A percentile compares a stretch with the other conserved stretches of the same genome.
phyloP scores from a whole-genome alignment of 2,888 invertebrate genomes.

The Polylopha cassiicola region DNA sequence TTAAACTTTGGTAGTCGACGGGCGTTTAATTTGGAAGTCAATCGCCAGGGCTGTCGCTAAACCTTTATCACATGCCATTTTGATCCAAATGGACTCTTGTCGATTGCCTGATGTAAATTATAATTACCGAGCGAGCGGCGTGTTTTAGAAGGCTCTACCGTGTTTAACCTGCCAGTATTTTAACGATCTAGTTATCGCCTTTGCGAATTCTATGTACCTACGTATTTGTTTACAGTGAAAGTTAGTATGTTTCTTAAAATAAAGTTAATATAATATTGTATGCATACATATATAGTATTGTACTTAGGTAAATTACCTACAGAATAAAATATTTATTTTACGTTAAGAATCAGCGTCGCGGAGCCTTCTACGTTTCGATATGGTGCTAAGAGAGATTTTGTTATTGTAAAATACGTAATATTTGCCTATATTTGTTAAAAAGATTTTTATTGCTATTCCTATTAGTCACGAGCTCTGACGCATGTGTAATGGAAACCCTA shows the following conservation, averaged over 20 bases:
- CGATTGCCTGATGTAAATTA: constrained; percentile 14
- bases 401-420: neutral
- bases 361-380: too few relatives aligned
- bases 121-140: too few relatives aligned
- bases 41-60: constrained; percentile 33
- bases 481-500: constrained; percentile 34
- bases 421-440: neutral
- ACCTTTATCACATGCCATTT: constrained; percentile 18
- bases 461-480: neutral
- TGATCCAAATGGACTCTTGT: constrained; percentile 8
- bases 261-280: too few relatives aligned
- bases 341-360: too few relatives aligned
- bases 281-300: too few relatives aligned
- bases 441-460: constrained; percentile 1
- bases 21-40: constrained; percentile 45
- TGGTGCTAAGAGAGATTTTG: too few relatives aligned
- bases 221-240: too few relatives aligned
- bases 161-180: too few relatives aligned
- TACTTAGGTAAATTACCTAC: constrained; percentile 2
- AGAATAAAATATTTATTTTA: constrained; percentile 5
- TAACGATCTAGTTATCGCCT: too few relatives aligned
- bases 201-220: too few relatives aligned
- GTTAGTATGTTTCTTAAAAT: too few relatives aligned
- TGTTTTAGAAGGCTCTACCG: too few relatives aligned
- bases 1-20: constrained; percentile 54